A percentile compares a stretch with the other conserved stretches of the same genome.
Conservation (phyloP, 2,113 vertebrate species). For the Corythornis vintsioides region DNA sequence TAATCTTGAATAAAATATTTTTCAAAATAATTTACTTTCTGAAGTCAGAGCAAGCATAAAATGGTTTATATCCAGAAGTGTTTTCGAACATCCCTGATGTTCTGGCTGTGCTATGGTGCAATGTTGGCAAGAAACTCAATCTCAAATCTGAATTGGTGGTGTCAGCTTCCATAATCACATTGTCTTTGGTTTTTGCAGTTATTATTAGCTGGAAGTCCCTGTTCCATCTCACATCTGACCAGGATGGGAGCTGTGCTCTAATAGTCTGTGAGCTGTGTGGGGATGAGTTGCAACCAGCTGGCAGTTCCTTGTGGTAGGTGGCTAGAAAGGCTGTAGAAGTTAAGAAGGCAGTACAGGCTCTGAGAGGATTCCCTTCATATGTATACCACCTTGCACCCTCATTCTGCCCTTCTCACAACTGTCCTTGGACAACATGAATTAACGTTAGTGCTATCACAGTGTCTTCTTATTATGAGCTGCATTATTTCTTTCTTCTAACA, state of each 20-base stretch:
- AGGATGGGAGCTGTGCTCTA: neutral
- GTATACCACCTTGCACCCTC: neutral
- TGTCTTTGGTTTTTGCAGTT: neutral
- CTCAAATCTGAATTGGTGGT: neutral
- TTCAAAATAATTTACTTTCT: neutral
- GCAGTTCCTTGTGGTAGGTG: neutral
- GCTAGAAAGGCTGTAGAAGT: neutral
- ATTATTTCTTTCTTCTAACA: neutral
- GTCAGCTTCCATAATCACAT: neutral
- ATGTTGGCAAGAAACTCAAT: neutral
- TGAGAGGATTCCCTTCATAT: neutral
- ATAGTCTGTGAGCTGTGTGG: neutral
- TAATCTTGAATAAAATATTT: slow-evolving; percentile 5
- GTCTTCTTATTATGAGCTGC: neutral
- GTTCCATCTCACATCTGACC: neutral
- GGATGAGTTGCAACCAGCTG: neutral
- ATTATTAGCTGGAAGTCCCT: neutral
- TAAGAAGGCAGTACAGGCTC: neutral
- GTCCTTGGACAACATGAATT: neutral
- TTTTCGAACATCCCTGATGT: neutral
- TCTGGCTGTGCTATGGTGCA: accelerated
- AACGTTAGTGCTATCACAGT: neutral
- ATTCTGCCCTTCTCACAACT: neutral
- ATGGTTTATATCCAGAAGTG: neutral
- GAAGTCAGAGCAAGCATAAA: neutral